These are phyloP conservation scores for Polypterus bichir DNA, from an alignment of 2,113 vertebrate species.

Conservation along the genomic window DNA sequence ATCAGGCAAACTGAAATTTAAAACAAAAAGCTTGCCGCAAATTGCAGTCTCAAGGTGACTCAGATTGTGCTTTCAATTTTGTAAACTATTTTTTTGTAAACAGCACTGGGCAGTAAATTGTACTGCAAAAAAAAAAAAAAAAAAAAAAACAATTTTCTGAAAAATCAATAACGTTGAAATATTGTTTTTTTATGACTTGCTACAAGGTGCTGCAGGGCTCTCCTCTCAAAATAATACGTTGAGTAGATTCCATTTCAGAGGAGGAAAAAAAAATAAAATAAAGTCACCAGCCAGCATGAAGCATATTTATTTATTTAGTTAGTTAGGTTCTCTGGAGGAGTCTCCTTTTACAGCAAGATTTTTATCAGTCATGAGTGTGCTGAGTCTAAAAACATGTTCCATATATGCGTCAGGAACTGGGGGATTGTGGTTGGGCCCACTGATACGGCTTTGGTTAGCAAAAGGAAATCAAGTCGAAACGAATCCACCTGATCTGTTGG, in stretches of 20 bases:
- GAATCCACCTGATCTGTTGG: no score
- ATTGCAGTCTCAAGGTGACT: slow-evolving; percentile 38
- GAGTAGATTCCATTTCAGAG: slow-evolving; percentile 47
- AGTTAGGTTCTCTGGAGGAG: no score
- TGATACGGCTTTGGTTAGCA: no score
- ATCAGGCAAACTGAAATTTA: no score
- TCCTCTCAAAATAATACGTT: slow-evolving; percentile 40
- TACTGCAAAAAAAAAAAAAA: slow-evolving; percentile 27
- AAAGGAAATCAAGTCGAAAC: no score
- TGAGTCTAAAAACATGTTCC: no score
- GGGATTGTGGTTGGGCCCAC: no score
- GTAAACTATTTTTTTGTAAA: slow-evolving; percentile 39
- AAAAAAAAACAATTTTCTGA: slow-evolving; percentile 46
- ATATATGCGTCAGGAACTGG: no score
- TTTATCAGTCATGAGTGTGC: no score
- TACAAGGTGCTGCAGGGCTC: slow-evolving; percentile 45
- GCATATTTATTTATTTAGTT: no score
- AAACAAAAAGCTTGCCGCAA: no score
- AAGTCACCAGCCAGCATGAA: slow-evolving; percentile 4
- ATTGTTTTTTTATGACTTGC: slow-evolving; percentile 51
- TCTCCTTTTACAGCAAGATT: no score
- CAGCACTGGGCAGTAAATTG: slow-evolving; percentile 32
- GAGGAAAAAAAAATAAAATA: slow-evolving; percentile 24
- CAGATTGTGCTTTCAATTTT: slow-evolving; percentile 20
- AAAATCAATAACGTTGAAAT: slow-evolving; percentile 61